phyloP scores from a whole-genome alignment of 2,888 invertebrate genomes.

The Liposcelis brunnea region DNA sequence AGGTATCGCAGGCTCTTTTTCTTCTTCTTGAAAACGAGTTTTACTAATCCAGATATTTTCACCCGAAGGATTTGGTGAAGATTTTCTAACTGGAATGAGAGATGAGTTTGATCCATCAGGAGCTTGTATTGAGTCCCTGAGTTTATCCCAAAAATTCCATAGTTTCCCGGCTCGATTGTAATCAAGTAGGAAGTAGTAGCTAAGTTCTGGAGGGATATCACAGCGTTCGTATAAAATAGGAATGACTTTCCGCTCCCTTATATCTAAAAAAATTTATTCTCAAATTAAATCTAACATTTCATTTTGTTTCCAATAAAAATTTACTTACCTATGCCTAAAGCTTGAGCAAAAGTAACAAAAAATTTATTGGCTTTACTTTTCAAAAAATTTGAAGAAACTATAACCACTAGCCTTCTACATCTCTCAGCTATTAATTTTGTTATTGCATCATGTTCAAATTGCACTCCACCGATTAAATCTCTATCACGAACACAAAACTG shows the following conservation, averaged over 20 bases:
- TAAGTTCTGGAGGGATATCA: conserved; percentile 43
- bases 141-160: conserved; percentile 54
- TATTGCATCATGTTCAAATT: conserved; percentile 53
- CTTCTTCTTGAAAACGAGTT: no score
- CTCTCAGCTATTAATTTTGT: conserved; percentile 55
- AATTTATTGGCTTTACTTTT: conserved; percentile 57
- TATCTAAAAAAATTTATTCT: conserved; percentile 25
- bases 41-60: no score
- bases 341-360: conserved; percentile 63
- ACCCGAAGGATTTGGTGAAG: no score
- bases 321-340: conserved; percentile 54
- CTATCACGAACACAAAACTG: conserved; percentile 59
- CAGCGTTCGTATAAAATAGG: conserved; percentile 51
- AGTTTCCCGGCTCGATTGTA: conserved; percentile 33
- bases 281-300: no score
- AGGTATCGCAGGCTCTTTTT: no score
- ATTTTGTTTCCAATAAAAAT: no score
- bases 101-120: conserved; percentile 8
- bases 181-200: conserved; percentile 45
- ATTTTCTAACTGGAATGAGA: no score
- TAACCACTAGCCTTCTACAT: conserved; percentile 60
- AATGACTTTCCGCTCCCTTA: conserved; percentile 43
- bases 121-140: conserved; percentile 35
- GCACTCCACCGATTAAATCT: conserved; percentile 49
- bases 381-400: conserved; percentile 61